phyloP scores from a whole-genome alignment of 1,140 invertebrate species.

The Ceratina japonica region DNA sequence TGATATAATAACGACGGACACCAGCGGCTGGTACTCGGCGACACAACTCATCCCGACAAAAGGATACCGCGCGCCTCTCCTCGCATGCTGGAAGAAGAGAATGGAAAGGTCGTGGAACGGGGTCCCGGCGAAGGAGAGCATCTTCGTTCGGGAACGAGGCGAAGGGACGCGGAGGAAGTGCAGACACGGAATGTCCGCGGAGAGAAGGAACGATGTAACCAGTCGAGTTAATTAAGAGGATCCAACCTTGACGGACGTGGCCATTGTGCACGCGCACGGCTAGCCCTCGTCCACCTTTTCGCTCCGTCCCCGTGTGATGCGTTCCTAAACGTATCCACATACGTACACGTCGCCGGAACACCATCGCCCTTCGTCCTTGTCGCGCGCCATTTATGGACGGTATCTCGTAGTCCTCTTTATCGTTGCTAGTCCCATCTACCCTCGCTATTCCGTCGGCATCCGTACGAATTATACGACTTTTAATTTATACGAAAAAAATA shows the following conservation, averaged over 20 bases:
- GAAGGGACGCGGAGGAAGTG: conserved; percentile 44
- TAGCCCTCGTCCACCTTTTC: conserved; percentile 3
- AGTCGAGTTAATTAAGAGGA: conserved; percentile 68
- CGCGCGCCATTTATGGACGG: conserved; percentile 55
- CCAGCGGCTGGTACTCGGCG: conserved; percentile 49
- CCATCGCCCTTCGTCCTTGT: conserved; percentile 59
- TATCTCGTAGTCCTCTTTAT: conserved; percentile 41
- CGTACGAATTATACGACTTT: neutral
- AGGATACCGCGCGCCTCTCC: conserved; percentile 57
- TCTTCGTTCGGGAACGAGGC: conserved; percentile 9
- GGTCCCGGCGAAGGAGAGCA: conserved; percentile 32
- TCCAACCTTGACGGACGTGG: conserved; percentile 66
- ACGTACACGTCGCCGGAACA: conserved; percentile 60
- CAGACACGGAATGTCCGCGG: conserved; percentile 51
- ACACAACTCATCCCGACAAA: conserved; percentile 68
- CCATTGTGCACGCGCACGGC: conserved; percentile 58
- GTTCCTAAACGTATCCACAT: conserved; percentile 64
- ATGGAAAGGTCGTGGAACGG: conserved; percentile 51
- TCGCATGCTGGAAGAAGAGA: conserved; percentile 34
- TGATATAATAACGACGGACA: conserved; percentile 68
- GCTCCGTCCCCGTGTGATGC: conserved; percentile 38
- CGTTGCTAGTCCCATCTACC: neutral
- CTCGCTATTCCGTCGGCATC: neutral
- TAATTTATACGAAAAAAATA: neutral
- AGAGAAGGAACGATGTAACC: conserved; percentile 63